These are phyloP conservation scores for Acronicta leporina DNA, from an alignment of 2,888 invertebrate species.

Conservation along the genomic window DNA sequence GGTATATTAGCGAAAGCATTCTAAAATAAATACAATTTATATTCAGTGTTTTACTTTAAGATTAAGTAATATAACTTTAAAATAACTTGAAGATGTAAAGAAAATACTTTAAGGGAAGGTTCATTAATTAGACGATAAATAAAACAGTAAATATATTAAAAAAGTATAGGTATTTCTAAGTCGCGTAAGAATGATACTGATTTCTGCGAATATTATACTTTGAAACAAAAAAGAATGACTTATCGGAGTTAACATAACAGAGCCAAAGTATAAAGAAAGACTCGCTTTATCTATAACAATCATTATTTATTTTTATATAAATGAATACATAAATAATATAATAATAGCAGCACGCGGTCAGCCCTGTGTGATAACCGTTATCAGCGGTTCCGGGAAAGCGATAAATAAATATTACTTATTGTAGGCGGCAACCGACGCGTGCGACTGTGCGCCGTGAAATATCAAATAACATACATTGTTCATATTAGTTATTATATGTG, in stretches of 20 bases:
- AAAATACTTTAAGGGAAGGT: too few relatives aligned
- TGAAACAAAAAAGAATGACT: too few relatives aligned
- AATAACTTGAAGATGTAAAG: too few relatives aligned
- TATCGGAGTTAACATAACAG: neutral
- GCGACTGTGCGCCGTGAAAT: slow-evolving; percentile 29
- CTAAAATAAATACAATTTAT: too few relatives aligned
- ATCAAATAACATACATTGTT: slow-evolving; percentile 40
- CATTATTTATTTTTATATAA: slow-evolving; percentile 8
- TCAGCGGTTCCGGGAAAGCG: slow-evolving; percentile 67
- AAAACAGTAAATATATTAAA: too few relatives aligned
- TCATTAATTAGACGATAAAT: too few relatives aligned
- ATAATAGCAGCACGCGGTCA: slow-evolving; percentile 29
- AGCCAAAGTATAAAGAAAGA: too few relatives aligned
- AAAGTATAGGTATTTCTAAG: neutral
- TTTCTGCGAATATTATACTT: too few relatives aligned
- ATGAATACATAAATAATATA: slow-evolving; percentile 12
- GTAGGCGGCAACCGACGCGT: slow-evolving; percentile 33
- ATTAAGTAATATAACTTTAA: too few relatives aligned
- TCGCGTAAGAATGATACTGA: neutral
- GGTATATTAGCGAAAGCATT: too few relatives aligned
- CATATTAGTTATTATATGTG: slow-evolving; percentile 35
- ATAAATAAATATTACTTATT: slow-evolving; percentile 60
- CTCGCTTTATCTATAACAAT: neutral
- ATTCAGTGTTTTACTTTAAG: too few relatives aligned
- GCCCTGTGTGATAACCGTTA: slow-evolving; percentile 62